phyloP scores from a whole-genome alignment of 1,140 invertebrate genomes.

The Stegodyphus dumicola region DNA sequence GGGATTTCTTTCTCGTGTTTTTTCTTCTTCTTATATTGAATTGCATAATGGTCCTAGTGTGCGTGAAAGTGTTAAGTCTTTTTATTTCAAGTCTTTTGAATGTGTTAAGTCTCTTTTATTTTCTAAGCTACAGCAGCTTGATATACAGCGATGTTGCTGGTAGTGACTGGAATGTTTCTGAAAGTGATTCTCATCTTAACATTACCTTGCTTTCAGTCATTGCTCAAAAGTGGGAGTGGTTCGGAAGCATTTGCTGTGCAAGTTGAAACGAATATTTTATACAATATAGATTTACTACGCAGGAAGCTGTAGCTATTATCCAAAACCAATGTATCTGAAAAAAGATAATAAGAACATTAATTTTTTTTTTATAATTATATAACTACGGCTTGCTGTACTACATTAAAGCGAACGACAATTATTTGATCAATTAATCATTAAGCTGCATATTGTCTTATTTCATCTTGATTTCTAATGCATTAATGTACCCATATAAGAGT shows the following conservation, averaged over 20 bases:
- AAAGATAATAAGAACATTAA: not conserved
- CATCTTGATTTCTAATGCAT: not conserved
- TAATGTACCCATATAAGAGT: not conserved
- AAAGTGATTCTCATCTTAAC: too few relatives aligned
- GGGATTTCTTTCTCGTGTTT: too few relatives aligned
- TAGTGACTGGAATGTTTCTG: too few relatives aligned
- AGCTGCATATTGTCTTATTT: not conserved
- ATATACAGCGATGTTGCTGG: too few relatives aligned
- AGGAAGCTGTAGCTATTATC: conserved; percentile 49
- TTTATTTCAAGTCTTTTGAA: too few relatives aligned
- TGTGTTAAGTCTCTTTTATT: too few relatives aligned
- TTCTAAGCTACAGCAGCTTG: too few relatives aligned
- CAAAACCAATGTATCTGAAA: conserved; percentile 38
- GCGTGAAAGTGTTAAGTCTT: too few relatives aligned
- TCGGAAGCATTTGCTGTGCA: not conserved
- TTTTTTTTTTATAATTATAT: not conserved
- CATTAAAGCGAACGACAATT: not conserved
- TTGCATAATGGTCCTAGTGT: too few relatives aligned
- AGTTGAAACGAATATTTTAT: not conserved
- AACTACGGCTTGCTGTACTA: not conserved
- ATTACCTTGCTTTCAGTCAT: not conserved
- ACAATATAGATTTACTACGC: conserved; percentile 19
- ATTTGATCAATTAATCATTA: not conserved
- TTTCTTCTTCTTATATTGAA: too few relatives aligned
- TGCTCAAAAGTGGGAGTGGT: not conserved